Evolutionary conservation across 2,797 vertebrate genomes (phyloP).

Genomic region (Fistularia commersonii): DNA sequence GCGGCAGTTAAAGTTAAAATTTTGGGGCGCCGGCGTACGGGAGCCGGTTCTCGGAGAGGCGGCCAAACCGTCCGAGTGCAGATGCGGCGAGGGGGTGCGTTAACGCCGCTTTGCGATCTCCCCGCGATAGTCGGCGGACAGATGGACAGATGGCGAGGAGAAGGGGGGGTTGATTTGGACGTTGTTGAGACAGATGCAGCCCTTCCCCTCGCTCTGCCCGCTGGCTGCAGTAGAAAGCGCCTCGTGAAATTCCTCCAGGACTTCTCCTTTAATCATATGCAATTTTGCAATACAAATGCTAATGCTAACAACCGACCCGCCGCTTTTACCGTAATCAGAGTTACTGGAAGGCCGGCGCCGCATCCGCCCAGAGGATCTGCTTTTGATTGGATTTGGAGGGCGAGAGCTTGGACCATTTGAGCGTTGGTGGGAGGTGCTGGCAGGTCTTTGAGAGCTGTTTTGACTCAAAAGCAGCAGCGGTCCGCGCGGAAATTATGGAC

Average conservation of each 20-base stretch:
- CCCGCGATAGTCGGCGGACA: slow-evolving; percentile 45
- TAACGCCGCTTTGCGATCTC: slow-evolving; percentile 46
- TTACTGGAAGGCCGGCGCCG: slow-evolving; percentile 47
- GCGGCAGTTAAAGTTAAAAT: too few species aligned
- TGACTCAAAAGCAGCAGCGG: slow-evolving; percentile 51
- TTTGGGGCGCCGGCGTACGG: too few species aligned
- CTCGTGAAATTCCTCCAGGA: slow-evolving; percentile 60
- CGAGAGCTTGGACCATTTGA: slow-evolving; percentile 43
- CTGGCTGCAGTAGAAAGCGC: slow-evolving; percentile 52
- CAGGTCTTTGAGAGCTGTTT: slow-evolving; percentile 43
- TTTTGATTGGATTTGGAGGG: slow-evolving; percentile 59
- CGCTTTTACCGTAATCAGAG: slow-evolving; percentile 47
- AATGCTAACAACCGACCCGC: slow-evolving; percentile 51
- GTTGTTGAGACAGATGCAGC: slow-evolving; percentile 54
- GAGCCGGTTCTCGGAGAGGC: too few species aligned
- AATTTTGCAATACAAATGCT: slow-evolving; percentile 66
- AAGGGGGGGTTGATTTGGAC: slow-evolving; percentile 45
- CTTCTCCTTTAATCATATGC: slow-evolving; percentile 51
- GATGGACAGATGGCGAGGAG: slow-evolving; percentile 61
- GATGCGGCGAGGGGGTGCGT: too few species aligned
- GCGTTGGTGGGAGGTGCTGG: slow-evolving; percentile 31
- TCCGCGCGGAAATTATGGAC: slow-evolving; percentile 56
- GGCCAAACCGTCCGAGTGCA: too few species aligned
- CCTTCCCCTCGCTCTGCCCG: slow-evolving; percentile 37
- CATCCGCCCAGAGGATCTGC: slow-evolving; percentile 53